Evolutionary conservation across 1,140 invertebrate genomes (phyloP).

Genomic region (Penaeus vannamei): DNA sequence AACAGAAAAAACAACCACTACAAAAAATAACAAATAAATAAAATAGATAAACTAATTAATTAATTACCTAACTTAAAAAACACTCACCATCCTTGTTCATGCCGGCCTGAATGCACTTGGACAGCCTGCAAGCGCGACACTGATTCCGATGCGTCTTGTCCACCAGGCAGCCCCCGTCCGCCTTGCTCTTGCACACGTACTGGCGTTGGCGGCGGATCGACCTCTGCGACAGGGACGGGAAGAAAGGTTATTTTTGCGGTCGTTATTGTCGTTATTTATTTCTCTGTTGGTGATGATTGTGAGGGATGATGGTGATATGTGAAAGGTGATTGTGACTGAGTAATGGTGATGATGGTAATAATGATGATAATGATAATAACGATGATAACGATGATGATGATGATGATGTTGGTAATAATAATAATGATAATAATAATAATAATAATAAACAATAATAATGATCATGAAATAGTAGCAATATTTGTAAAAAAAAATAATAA

Average conservation of each 20-base stretch:
- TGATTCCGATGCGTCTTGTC: constrained; percentile 89
- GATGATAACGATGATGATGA: no score
- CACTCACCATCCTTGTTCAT: constrained; percentile 77
- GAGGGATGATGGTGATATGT: no score
- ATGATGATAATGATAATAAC: no score
- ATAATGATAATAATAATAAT: no score
- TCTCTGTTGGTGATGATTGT: not conserved
- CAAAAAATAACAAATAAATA: not conserved
- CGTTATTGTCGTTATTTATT: not conserved
- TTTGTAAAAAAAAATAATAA: no score
- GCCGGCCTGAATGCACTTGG: constrained; percentile 76
- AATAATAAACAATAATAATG: no score
- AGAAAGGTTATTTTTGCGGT: not conserved
- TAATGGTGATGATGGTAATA: no score
- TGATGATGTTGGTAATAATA: no score
- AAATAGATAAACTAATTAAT: no score
- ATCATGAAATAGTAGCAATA: no score
- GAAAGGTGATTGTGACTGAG: no score
- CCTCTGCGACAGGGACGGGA: constrained; percentile 75
- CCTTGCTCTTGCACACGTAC: constrained; percentile 95
- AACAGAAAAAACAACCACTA: not conserved
- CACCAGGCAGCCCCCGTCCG: constrained; percentile 87
- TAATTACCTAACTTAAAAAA: no score
- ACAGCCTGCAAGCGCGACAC: constrained; percentile 76
- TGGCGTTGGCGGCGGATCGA: constrained; percentile 95